Evolutionary conservation across 2,888 invertebrate genomes (phyloP).

Genomic region (Tridacna crocea): DNA sequence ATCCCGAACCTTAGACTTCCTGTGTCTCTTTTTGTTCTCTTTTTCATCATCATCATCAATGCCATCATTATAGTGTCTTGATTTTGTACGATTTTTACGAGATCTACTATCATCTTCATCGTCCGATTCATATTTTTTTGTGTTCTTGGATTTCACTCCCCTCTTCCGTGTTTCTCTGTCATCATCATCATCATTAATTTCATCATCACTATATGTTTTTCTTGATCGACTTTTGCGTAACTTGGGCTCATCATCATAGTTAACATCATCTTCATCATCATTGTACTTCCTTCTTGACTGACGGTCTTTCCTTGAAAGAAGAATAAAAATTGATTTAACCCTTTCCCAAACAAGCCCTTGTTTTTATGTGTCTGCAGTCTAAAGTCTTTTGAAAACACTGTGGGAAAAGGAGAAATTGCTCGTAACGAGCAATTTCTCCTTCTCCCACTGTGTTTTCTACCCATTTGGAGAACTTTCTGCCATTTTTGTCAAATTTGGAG

Average conservation of each 20-base stretch:
- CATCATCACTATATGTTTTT: constrained; percentile 46
- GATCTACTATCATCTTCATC: constrained; percentile 35
- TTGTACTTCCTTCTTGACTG: constrained; percentile 44
- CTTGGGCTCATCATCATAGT: constrained; percentile 36
- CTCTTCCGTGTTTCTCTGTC: constrained; percentile 34
- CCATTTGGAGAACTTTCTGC: too few relatives aligned
- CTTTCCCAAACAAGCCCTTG: too few relatives aligned
- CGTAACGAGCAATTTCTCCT: too few relatives aligned
- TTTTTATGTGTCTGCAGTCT: too few relatives aligned
- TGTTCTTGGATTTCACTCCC: constrained; percentile 39
- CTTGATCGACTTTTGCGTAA: constrained; percentile 32
- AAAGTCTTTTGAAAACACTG: too few relatives aligned
- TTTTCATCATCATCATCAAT: constrained; percentile 36
- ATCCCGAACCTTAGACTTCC: constrained; percentile 29
- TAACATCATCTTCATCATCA: constrained; percentile 53
- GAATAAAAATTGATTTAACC: background rate
- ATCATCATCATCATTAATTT: constrained; percentile 39
- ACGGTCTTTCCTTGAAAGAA: constrained; percentile 41
- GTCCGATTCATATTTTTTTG: constrained; percentile 25
- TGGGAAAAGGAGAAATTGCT: too few relatives aligned
- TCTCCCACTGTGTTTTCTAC: too few relatives aligned
- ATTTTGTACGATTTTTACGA: constrained; percentile 40
- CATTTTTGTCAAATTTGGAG: too few relatives aligned
- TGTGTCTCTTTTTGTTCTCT: constrained; percentile 33
- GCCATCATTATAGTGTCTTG: constrained; percentile 39